These are phyloP conservation scores for Pyrocephalus nanus DNA, from an alignment of 2,797 vertebrate genomes.

Conservation along the genomic window DNA sequence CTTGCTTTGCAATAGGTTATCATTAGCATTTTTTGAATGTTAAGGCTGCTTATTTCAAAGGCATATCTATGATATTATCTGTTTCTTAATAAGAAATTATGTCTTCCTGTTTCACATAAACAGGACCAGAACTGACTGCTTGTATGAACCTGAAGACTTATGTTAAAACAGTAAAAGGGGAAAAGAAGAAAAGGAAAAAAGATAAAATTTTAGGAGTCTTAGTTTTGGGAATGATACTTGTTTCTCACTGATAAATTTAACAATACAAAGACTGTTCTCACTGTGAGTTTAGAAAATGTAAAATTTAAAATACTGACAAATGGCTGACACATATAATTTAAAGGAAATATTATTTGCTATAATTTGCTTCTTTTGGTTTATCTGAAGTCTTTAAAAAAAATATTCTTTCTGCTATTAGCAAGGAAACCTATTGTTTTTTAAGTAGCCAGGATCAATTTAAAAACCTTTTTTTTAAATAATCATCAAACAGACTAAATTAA, in stretches of 20 bases:
- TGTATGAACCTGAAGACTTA: background rate
- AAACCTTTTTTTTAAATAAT: background rate
- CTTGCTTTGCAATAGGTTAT: background rate
- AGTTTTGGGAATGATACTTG: background rate
- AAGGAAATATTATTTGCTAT: background rate
- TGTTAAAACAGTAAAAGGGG: accelerated
- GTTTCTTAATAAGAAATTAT: background rate
- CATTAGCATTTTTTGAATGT: background rate
- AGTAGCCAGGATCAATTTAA: background rate
- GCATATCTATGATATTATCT: background rate
- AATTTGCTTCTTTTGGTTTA: background rate
- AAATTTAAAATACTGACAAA: background rate
- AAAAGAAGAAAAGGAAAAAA: background rate
- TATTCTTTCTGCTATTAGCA: background rate
- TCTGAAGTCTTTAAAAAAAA: background rate
- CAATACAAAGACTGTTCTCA: background rate
- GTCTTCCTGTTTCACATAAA: background rate
- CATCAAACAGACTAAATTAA: constrained; percentile 3
- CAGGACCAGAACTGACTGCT: background rate
- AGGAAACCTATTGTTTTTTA: background rate
- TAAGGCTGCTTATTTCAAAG: background rate
- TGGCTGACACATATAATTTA: accelerated
- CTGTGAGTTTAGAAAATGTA: background rate
- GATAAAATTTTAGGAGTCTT: background rate
- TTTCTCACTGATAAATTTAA: background rate